Base-by-base conservation (phyloP, 2,888 invertebrate species). In the Pecten maximus region DNA sequence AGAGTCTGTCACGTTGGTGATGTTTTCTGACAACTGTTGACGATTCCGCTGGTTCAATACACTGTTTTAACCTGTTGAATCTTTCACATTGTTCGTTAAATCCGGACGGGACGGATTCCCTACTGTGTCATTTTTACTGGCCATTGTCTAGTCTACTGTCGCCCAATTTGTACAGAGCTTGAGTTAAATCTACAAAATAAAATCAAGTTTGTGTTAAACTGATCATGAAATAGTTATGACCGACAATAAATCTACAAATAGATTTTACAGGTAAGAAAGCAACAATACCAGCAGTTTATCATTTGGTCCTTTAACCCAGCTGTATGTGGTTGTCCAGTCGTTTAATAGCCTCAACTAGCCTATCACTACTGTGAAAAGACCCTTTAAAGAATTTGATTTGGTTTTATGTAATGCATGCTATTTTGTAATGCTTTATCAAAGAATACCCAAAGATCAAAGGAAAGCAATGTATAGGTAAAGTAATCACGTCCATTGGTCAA, bases 141-240 rank as follows among this genome's bases (percentile, higher is more conserved):
- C 10, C 74, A 60, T 74, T 28, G 74, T 74, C 74, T 0, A 35
- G 35, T 74, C 74, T 28, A 12, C 1, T 74, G 74, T 74, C 74
- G 35, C 35, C 28, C 74, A 74, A 35, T 74, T 74, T 74, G 74
- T 74, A 74, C 74, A 74, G 10, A 74, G 10, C 35, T 28, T 74
- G 23, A 15, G 35, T 74, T 12, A 74, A 74, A 74, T 35, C 74
- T 74, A 74, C 74, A 74, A 74, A 74, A 74, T 74, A 74, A 74
- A 74, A 74, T 74, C 74, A 74, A 35, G 15, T 28, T 74, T 8
- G 74, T 74, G 74, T 74, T 74, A 74, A 74, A 74, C 74, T 74
- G 74, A 74, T 74, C 74, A 74, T 74, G 74, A 74, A 74, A 74
- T 74, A 74, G 74, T 74, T 74, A 74, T 74, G 28, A 16, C 74